Evolutionary conservation across 2,888 invertebrate species (phyloP).

Genomic region (Cheilosia soror): DNA sequence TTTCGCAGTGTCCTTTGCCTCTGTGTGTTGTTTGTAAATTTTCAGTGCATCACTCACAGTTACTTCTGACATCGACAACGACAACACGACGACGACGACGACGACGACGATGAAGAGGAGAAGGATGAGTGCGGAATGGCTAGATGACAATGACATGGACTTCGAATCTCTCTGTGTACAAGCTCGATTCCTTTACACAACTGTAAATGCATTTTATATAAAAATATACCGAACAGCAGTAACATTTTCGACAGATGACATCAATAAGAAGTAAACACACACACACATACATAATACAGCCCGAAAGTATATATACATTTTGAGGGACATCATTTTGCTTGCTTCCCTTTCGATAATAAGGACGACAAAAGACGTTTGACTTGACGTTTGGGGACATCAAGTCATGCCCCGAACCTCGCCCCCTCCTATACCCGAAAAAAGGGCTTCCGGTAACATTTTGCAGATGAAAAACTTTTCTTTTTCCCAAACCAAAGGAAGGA

Average conservation of each 20-base stretch:
- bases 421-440: conserved; percentile 18
- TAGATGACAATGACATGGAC: conserved; percentile 40
- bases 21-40: conserved; percentile 44
- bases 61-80: conserved; percentile 69
- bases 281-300: background rate
- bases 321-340: conserved; percentile 52
- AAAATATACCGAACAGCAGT: conserved; percentile 41
- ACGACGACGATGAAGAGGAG: conserved; percentile 12
- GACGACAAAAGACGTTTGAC: conserved; percentile 72
- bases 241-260: conserved; percentile 71
- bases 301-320: background rate
- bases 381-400: conserved; percentile 69
- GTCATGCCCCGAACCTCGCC: conserved; percentile 24
- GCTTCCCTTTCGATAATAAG: conserved; percentile 45
- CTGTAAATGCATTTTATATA: conserved; percentile 58
- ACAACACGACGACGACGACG: conserved; percentile 28
- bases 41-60: conserved; percentile 69
- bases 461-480: conserved; percentile 58
- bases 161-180: conserved; percentile 25
- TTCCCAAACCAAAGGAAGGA: background rate
- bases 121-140: conserved; percentile 24
- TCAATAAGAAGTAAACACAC: conserved; percentile 52
- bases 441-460: conserved; percentile 70
- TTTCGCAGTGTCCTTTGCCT: conserved; percentile 26
- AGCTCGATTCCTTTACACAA: conserved; percentile 1